Conservation (phyloP, 2,113 vertebrate genomes). For the Agapornis roseicollis region DNA sequence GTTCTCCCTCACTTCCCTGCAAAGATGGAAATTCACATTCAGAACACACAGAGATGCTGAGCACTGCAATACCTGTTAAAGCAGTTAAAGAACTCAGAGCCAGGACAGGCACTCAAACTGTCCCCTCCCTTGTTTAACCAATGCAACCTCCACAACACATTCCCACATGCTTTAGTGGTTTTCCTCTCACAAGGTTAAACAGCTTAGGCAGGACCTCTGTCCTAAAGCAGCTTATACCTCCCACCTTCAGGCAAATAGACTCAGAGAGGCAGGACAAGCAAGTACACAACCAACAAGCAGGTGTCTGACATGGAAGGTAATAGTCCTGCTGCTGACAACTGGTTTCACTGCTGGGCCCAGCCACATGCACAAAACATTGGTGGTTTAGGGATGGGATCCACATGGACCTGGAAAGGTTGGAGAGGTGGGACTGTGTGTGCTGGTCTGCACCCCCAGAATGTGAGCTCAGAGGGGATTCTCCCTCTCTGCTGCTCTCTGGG, state of each 20-base stretch:
- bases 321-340: background rate
- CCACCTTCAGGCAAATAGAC: background rate
- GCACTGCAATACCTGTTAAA: background rate
- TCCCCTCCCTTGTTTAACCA: background rate
- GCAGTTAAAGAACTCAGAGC: background rate
- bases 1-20: background rate
- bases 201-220: background rate
- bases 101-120: background rate
- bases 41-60: background rate
- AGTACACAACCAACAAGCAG: background rate
- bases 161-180: background rate
- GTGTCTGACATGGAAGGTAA: background rate
- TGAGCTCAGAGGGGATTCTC: background rate
- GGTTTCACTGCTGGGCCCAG: background rate
- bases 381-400: background rate
- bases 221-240: conserved; percentile 1
- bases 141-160: background rate
- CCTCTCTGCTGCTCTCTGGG: background rate
- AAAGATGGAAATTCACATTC: background rate
- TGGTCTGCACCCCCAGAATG: background rate
- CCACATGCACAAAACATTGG: background rate
- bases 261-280: background rate
- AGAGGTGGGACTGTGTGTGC: background rate
- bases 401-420: background rate
- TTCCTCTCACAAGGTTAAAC: background rate